Evolutionary conservation across 2,113 vertebrate species (phyloP), one percentile per base, ranked within the genome.

Genomic region (Python bivittatus): DNA sequence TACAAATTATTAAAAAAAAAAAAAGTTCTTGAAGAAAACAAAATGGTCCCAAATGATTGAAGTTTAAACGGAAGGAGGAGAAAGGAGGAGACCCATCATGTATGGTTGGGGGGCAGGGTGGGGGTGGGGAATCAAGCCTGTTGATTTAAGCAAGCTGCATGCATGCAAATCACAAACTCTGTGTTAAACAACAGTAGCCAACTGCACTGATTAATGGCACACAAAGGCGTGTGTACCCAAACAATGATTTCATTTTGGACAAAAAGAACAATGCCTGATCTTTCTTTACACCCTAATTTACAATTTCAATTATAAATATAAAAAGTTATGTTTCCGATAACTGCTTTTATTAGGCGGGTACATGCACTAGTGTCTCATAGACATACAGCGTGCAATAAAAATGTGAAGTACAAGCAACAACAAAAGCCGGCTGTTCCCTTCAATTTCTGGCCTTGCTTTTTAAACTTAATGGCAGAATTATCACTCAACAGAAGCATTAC

Each of bases 161-260:
- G 85, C 93, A 95, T 97, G 91, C 94, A 95, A 95, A 96, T 96
- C 93, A 95, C 87, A 93, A 89, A 5, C 42, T 33, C 87, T 72
- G 89, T 84, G 92, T 95, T 97, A 96, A 97, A 96, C 93, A 96
- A 96, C 91, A 91, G 95, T 91, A 96, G 96, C 96, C 97, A 95
- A 95, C 60, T 92, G 93, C 93, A 90, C 89, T 96, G 96, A 96
- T 96, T 95, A 97, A 94, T 92, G 92, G 90, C 93, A 90, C 87
- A 72, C 3, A 6, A 96, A 97, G 95, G 95, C 93, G 92, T 93
- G 91, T 89, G 92, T 95, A 94, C 96, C 92, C 72, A 94, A 97
- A 97, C 97, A 96, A 97, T 95, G 91, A 96, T 93, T 97, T 97
- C 95, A 86, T 94, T 97, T 95, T 93, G 61, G 94, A 95, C 91